phyloP scores from a whole-genome alignment of 2,797 vertebrate species.

The Acipenser transmontanus region DNA sequence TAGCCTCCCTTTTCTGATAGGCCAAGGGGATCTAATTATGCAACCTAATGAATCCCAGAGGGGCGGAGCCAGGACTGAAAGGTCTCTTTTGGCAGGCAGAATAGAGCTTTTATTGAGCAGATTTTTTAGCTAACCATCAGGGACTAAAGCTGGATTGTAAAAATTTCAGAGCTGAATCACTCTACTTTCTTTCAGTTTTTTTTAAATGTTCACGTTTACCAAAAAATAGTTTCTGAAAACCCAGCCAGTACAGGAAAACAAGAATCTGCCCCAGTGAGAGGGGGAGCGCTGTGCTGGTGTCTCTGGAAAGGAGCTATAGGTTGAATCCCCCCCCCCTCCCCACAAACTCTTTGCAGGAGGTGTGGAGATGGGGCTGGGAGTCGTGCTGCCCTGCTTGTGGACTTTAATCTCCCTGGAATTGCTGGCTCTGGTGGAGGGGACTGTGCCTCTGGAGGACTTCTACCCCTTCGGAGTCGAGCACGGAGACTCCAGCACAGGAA shows the following conservation, averaged over 20 bases:
- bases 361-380: conserved; percentile 63
- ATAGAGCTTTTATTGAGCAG: conserved; percentile 81
- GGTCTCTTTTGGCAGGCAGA: conserved; percentile 75
- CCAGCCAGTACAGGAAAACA: conserved; percentile 14
- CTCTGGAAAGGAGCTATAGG: conserved; percentile 40
- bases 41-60: conserved; percentile 72
- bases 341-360: conserved; percentile 15
- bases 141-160: conserved; percentile 71
- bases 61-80: conserved; percentile 69
- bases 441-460: conserved; percentile 80
- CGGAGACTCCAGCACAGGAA: conserved; percentile 68
- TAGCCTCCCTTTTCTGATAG: conserved; percentile 55
- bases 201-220: not conserved
- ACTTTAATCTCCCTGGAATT: conserved; percentile 46
- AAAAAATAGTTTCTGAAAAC: too few relatives aligned
- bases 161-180: conserved; percentile 54
- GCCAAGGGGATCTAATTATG: conserved; percentile 64
- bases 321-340: conserved; percentile 42
- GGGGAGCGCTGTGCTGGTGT: conserved; percentile 38
- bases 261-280: conserved; percentile 56
- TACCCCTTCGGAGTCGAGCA: conserved; percentile 77
- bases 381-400: conserved; percentile 52
- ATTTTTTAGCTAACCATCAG: conserved; percentile 74
- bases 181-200: conserved; percentile 54
- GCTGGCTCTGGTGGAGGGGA: conserved; percentile 46